A percentile compares a stretch with the other conserved stretches of the same genome.
Conservation (phyloP, 2,113 vertebrate genomes). For the Prunella fulvescens region DNA sequence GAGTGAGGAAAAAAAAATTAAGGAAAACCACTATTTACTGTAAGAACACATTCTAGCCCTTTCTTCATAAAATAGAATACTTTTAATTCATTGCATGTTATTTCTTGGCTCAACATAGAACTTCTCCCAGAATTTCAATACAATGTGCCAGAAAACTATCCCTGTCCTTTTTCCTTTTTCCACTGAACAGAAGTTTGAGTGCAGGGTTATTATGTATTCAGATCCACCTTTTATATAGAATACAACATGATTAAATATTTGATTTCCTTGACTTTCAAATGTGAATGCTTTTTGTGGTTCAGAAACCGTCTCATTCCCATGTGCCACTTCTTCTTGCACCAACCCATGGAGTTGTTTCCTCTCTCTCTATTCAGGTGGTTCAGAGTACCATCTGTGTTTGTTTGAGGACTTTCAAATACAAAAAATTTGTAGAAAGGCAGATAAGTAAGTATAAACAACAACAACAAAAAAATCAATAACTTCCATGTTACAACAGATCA, state of each 20-base stretch:
- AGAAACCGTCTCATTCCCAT: not conserved
- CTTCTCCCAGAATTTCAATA: not conserved
- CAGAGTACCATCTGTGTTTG: not conserved
- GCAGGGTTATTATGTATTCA: not conserved
- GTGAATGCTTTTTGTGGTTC: not conserved
- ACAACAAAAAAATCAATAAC: not conserved
- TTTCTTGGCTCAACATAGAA: not conserved
- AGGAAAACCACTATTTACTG: not conserved
- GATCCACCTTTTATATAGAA: not conserved
- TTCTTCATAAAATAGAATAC: not conserved
- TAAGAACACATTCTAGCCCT: not conserved
- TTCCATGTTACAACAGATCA: fast-evolving
- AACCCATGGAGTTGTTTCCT: not conserved
- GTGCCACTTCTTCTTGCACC: not conserved
- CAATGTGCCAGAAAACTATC: not conserved
- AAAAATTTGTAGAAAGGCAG: not conserved
- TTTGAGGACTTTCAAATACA: not conserved
- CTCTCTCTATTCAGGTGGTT: not conserved
- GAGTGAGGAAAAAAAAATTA: not conserved
- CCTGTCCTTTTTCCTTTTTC: not conserved
- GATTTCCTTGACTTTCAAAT: not conserved
- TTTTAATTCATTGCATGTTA: not conserved
- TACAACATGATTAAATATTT: not conserved
- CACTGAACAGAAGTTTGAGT: not conserved
- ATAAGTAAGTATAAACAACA: not conserved